phyloP scores from a whole-genome alignment of 2,113 vertebrate species.

The Semnopithecus entellus region DNA sequence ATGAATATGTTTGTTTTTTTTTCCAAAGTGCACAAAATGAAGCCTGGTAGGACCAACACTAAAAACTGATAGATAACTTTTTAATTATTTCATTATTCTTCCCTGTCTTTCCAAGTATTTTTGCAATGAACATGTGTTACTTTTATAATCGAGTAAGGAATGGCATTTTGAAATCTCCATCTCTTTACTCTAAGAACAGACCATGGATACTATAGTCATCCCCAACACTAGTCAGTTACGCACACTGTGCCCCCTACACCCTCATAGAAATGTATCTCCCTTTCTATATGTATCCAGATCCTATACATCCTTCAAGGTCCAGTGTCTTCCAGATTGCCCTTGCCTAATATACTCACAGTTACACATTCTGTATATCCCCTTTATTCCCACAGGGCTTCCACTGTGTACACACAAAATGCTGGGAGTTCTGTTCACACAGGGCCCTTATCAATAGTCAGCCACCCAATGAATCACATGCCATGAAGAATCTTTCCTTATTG shows the following conservation, averaged over 20 bases:
- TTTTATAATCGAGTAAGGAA: neutral
- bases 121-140: neutral
- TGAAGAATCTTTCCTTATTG: neutral
- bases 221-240: neutral
- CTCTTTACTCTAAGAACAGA: neutral
- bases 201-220: too few species aligned
- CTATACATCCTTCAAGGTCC: neutral
- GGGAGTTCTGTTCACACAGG: neutral
- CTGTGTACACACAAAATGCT: too few species aligned
- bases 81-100: neutral
- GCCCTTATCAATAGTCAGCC: neutral
- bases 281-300: neutral
- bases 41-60: neutral
- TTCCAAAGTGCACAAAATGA: neutral
- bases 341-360: neutral
- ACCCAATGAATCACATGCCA: neutral
- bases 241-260: fast-evolving
- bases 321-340: neutral
- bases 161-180: neutral
- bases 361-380: fast-evolving
- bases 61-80: neutral
- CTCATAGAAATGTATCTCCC: neutral
- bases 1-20: neutral
- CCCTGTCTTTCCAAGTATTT: neutral
- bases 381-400: neutral